Evolutionary conservation across 1,140 invertebrate species (phyloP).

Genomic region (Scaptomyza graminum): DNA sequence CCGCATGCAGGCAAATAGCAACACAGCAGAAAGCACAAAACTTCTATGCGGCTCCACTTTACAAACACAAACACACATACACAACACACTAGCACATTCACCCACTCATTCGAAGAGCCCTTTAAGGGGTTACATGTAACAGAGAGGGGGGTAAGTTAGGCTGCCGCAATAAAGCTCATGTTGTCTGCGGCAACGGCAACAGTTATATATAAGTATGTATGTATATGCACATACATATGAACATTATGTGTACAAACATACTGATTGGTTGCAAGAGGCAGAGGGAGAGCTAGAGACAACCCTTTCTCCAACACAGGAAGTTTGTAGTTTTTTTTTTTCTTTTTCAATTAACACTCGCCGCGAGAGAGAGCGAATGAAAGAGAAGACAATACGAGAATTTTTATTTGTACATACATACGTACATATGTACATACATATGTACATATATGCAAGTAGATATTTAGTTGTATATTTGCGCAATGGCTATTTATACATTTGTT

Average conservation of each 20-base stretch:
- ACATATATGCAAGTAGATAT: constrained; percentile 19
- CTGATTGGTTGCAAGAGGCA: constrained; percentile 4
- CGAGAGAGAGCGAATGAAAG: constrained; percentile 2
- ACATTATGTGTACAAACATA: not conserved
- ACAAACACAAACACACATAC: constrained; percentile 36
- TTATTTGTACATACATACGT: constrained; percentile 25
- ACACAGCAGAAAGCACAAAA: constrained; percentile 65
- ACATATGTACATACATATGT: not conserved
- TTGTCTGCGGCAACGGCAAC: constrained; percentile 75
- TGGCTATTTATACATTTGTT: constrained; percentile 60
- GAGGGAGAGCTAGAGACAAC: constrained; percentile 13
- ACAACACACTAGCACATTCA: constrained; percentile 8
- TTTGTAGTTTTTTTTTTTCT: constrained; percentile 59
- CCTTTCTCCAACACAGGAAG: constrained; percentile 62
- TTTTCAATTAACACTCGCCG: constrained; percentile 62
- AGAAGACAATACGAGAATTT: constrained; percentile 19
- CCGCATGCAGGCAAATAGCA: constrained; percentile 73
- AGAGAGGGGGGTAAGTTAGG: constrained; percentile 26
- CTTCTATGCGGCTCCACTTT: constrained; percentile 51
- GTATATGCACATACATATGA: not conserved
- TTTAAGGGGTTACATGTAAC: constrained; percentile 4
- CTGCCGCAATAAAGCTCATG: constrained; percentile 78
- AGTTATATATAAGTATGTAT: constrained; percentile 46
- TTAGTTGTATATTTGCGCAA: constrained; percentile 42
- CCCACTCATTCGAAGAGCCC: constrained; percentile 21